Percentiles rank a stretch among this genome's conserved stretches.
These are phyloP conservation scores for Euglossa dilemma DNA, from an alignment of 1,140 invertebrate genomes.

Conservation along the genomic window DNA sequence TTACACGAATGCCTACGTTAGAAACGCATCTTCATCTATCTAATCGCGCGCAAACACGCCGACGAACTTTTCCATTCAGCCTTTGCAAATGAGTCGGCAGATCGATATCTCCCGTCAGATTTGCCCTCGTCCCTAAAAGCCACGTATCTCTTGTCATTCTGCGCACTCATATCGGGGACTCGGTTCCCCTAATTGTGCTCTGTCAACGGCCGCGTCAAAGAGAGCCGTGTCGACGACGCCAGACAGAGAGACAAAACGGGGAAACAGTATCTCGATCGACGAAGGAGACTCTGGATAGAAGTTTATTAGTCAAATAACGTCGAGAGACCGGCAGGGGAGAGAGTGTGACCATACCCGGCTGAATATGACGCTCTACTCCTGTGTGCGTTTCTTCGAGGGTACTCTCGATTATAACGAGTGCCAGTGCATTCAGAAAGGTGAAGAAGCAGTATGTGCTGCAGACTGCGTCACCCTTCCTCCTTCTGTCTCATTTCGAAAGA, in stretches of 20 bases:
- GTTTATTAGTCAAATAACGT: slow-evolving; percentile 64
- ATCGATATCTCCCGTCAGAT: slow-evolving; percentile 52
- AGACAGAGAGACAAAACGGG: not conserved
- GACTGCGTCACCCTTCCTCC: not conserved
- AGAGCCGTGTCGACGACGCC: slow-evolving; percentile 5
- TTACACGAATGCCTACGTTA: not conserved
- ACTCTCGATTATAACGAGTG: slow-evolving; percentile 63
- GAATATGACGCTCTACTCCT: slow-evolving; percentile 54
- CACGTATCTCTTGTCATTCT: slow-evolving; percentile 43
- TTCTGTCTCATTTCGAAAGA: slow-evolving; percentile 23
- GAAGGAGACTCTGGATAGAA: slow-evolving; percentile 23
- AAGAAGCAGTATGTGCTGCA: slow-evolving; percentile 26
- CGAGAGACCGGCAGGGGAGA: slow-evolving; percentile 42
- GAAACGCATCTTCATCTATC: slow-evolving; percentile 5
- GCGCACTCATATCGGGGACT: slow-evolving; percentile 11
- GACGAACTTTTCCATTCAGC: slow-evolving; percentile 30
- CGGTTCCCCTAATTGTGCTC: slow-evolving; percentile 45
- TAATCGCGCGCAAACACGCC: slow-evolving; percentile 19
- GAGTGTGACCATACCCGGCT: slow-evolving; percentile 28
- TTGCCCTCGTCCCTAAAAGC: slow-evolving; percentile 47
- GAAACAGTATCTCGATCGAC: slow-evolving; percentile 23
- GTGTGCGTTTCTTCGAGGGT: slow-evolving; percentile 37
- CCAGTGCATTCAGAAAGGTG: slow-evolving; percentile 51
- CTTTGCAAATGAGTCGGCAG: slow-evolving; percentile 23
- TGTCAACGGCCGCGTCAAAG: slow-evolving; percentile 25